Evolutionary conservation across 2,888 invertebrate genomes (phyloP).

Genomic region (Heliconius charithonia): DNA sequence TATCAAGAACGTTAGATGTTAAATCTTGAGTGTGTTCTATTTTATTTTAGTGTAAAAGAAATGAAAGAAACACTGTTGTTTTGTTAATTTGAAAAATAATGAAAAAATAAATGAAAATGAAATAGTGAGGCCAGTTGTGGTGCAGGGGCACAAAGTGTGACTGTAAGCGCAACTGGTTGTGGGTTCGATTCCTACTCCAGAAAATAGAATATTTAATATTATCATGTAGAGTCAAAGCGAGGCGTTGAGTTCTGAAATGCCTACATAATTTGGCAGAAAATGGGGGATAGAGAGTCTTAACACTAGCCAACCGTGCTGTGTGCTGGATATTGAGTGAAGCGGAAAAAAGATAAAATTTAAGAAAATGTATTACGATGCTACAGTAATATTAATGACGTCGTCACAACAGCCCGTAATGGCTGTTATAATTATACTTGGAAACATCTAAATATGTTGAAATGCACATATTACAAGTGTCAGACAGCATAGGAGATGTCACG

Average conservation of each 20-base stretch:
- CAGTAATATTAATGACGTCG: background rate
- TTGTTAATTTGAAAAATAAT: background rate
- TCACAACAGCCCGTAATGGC: background rate
- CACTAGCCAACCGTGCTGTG: too few relatives aligned
- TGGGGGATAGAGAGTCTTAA: too few relatives aligned
- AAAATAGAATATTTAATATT: too few relatives aligned
- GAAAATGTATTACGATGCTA: background rate
- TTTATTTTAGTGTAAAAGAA: slow-evolving; percentile 1
- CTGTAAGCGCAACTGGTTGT: too few relatives aligned
- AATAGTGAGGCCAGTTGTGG: too few relatives aligned
- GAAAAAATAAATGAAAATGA: background rate
- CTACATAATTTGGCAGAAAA: too few relatives aligned
- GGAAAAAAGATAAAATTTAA: too few relatives aligned
- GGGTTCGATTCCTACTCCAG: too few relatives aligned
- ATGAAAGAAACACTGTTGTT: background rate
- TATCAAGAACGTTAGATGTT: background rate
- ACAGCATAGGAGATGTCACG: slow-evolving; percentile 58
- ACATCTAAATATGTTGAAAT: slow-evolving; percentile 4
- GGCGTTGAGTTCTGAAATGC: too few relatives aligned
- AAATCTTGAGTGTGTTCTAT: background rate
- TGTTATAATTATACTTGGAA: background rate
- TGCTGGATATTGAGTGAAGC: too few relatives aligned
- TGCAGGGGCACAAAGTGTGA: too few relatives aligned
- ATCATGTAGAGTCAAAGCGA: background rate
- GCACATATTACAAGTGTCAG: slow-evolving; percentile 37